These are phyloP conservation scores for Chlorodrepanis virens DNA, from an alignment of 2,113 vertebrate species.

Conservation along the genomic window DNA sequence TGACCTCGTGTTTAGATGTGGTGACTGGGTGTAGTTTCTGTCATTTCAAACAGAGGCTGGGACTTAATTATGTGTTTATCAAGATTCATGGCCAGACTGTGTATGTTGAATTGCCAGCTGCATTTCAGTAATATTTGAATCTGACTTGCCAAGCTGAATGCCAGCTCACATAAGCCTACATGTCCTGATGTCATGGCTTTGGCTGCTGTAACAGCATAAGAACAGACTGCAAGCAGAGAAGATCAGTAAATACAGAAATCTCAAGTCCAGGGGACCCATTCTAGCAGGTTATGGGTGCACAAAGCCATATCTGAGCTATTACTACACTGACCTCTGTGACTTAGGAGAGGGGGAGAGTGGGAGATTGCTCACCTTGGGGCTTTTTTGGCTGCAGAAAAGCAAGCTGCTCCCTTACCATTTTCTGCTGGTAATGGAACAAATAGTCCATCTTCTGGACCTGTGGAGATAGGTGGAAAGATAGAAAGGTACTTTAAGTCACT, in stretches of 20 bases:
- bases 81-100: neutral
- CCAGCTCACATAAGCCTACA: rapidly evolving
- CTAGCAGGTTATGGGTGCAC: neutral
- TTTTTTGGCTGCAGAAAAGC: neutral
- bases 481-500: neutral
- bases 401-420: neutral
- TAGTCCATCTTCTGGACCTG: neutral
- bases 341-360: too few relatives aligned
- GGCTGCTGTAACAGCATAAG: neutral
- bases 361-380: neutral
- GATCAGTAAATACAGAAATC: neutral
- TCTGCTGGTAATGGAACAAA: neutral
- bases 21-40: neutral
- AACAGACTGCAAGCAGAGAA: neutral
- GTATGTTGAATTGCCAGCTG: neutral
- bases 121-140: neutral
- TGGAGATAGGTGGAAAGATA: neutral
- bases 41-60: neutral
- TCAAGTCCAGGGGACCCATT: neutral
- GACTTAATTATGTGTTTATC: neutral
- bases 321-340: neutral
- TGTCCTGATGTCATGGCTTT: rapidly evolving
- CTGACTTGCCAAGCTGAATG: neutral
- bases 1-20: neutral
- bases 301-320: neutral